Base-by-base conservation (phyloP, 2,888 invertebrate genomes). In the Periphyllus acericola region DNA sequence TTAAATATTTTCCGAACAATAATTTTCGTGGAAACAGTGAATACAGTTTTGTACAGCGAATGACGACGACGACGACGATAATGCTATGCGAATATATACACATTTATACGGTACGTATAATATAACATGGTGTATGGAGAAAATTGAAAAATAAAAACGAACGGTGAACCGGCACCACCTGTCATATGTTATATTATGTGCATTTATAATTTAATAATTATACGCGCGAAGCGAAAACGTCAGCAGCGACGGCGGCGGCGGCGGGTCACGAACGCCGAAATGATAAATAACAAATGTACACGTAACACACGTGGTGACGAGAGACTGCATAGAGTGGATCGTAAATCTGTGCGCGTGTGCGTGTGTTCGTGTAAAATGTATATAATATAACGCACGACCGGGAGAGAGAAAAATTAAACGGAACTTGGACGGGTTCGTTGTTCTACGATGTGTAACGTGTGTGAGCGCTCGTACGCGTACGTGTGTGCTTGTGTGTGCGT, bases 1-100 rank as follows among this genome's bases (percentile, higher is more conserved):
- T 83, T 83, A 55, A 74, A 74, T 83, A 83, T 83, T 55, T 83
- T 74, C 52, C 83, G 71, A 83, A 36, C 52, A 55, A 83, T 74
- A 34, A 74, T 83, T 55, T 83, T 25, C 52, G 55, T 9, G 29
- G 36, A 75, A 66, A 75, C 83, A 40, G 81, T 46, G 71, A 40
- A 25, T 79, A n/a, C 46, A 14, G 25, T 34, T 21, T n/a, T 1
- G 40, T n/a, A 68, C 40, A n/a, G 36, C 19, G 66, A 66, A 40
- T 40, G 66, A n/a, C 66, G 66, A 29, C 55, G 74, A 21, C 21
- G 21, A 21, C 21, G 19, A n/a, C n/a, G n/a, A n/a, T n/a, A n/a
- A n/a, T n/a, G n/a, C n/a, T n/a, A n/a, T n/a, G n/a, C n/a, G n/a
- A n/a, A n/a, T n/a, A n/a, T n/a, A n/a, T n/a, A n/a, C n/a, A n/a